Conservation (phyloP, 2,888 invertebrate genomes). For the Nephrotoma flavescens region DNA sequence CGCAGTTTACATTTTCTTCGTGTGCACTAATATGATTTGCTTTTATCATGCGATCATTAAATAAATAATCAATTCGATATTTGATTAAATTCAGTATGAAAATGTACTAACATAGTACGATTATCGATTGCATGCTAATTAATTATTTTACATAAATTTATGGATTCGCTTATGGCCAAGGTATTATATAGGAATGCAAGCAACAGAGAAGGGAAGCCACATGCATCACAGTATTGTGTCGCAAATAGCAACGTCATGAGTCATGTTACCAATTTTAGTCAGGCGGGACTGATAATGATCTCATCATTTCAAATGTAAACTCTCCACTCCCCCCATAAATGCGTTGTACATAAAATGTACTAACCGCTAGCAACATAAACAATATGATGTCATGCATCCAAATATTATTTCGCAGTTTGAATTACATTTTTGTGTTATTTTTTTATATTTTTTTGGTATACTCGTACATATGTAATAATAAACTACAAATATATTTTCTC, state of each 20-base stretch:
- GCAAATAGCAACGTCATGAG: too few relatives aligned
- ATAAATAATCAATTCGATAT: too few relatives aligned
- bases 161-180: not conserved
- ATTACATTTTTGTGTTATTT: not conserved
- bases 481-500: not conserved
- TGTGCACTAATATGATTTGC: too few relatives aligned
- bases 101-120: not conserved
- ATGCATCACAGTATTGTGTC: too few relatives aligned
- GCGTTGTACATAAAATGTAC: not conserved
- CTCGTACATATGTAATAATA: not conserved
- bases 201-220: too few relatives aligned
- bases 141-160: not conserved
- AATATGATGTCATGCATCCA: not conserved
- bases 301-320: not conserved
- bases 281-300: not conserved
- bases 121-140: not conserved
- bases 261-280: too few relatives aligned
- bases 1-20: too few relatives aligned
- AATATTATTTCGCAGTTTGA: not conserved
- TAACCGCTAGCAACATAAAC: not conserved
- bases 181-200: too few relatives aligned
- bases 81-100: too few relatives aligned
- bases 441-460: not conserved
- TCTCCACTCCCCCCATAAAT: not conserved
- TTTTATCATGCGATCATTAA: too few relatives aligned